phyloP scores from a whole-genome alignment of 2,797 vertebrate species.

The Gadopsis bispinosus region DNA sequence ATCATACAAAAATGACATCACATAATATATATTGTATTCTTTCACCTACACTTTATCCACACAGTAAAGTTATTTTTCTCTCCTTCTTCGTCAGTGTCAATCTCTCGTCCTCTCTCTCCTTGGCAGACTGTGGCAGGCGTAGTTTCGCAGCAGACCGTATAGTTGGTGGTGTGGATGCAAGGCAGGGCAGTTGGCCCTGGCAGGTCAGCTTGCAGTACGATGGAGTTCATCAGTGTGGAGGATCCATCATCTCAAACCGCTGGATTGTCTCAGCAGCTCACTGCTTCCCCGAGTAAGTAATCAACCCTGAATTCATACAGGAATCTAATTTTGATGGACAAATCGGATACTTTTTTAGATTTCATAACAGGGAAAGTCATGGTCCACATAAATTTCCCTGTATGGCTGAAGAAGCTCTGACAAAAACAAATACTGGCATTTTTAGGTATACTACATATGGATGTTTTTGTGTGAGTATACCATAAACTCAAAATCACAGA shows the following conservation, averaged over 20 bases:
- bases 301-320: not conserved
- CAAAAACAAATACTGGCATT: not conserved
- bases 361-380: not conserved
- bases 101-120: not conserved
- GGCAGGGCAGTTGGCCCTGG: constrained; percentile 92
- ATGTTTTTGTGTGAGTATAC: not conserved
- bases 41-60: not conserved
- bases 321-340: not conserved
- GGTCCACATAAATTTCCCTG: not conserved
- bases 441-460: not conserved
- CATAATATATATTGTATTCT: not conserved
- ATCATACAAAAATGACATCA: too few relatives aligned
- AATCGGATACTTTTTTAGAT: not conserved
- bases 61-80: not conserved
- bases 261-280: constrained; percentile 93
- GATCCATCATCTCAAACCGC: constrained; percentile 91
- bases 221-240: constrained; percentile 92
- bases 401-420: not conserved
- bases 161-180: constrained; percentile 89
- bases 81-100: not conserved
- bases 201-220: constrained; percentile 94
- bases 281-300: constrained; percentile 91
- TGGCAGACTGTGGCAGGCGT: constrained; percentile 90
- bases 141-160: constrained; percentile 91
- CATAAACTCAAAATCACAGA: not conserved